Conservation (phyloP, 1,140 invertebrate genomes). For the Brachionus asplanchnoidis region DNA sequence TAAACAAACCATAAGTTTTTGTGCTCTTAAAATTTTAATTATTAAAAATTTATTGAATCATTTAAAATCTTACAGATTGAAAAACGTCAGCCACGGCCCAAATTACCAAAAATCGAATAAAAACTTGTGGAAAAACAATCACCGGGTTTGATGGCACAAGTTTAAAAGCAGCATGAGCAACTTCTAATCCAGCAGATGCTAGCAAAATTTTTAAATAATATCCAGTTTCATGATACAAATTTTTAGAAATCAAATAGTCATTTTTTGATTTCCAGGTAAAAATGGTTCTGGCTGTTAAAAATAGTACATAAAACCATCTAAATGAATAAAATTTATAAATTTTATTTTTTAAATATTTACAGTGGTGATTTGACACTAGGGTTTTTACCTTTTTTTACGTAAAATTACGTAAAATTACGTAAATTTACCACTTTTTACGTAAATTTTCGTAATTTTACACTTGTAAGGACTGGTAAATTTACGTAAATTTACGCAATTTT, state of each 20-base stretch:
- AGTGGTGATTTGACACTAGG: no score
- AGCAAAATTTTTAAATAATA: constrained; percentile 57
- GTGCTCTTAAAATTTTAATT: constrained; percentile 49
- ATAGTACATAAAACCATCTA: constrained; percentile 5
- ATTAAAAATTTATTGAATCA: background rate
- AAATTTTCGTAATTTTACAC: no score
- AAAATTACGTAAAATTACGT: no score
- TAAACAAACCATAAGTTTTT: constrained; percentile 57
- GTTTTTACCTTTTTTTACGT: no score
- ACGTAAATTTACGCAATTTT: no score
- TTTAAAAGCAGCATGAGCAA: constrained; percentile 72
- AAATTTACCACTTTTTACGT: no score
- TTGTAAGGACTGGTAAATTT: no score
- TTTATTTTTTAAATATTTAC: background rate
- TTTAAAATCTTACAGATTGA: constrained; percentile 47
- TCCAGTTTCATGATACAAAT: background rate
- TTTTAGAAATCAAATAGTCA: background rate
- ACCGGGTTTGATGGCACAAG: constrained; percentile 75
- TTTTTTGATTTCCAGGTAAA: background rate
- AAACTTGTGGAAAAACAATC: constrained; percentile 79
- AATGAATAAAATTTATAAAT: background rate
- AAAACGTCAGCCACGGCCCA: constrained; percentile 70
- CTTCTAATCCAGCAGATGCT: constrained; percentile 80
- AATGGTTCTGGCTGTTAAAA: background rate
- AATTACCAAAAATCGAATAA: constrained; percentile 79